A percentile compares a stretch with the other conserved stretches of the same genome.
These are phyloP conservation scores for Drosophila stalkeri DNA, from an alignment of 2,888 invertebrate genomes.

Conservation along the genomic window DNA sequence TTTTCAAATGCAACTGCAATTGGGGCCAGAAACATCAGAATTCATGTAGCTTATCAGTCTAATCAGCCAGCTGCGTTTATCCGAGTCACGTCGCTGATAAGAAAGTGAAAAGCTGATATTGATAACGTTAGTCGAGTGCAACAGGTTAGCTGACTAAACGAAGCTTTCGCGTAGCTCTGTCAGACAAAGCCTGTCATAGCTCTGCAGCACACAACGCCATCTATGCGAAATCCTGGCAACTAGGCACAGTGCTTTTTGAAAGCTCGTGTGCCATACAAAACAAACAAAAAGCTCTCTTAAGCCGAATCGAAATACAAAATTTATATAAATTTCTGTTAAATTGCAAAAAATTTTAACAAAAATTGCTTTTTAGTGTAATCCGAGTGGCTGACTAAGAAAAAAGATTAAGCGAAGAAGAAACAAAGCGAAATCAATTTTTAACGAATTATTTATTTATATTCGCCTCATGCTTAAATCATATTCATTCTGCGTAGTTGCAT, in stretches of 20 bases:
- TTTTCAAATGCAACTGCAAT: conserved; percentile 22
- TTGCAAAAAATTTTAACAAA: conserved; percentile 39
- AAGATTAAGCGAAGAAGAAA: not conserved
- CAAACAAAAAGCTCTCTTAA: conserved; percentile 30
- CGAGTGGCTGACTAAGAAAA: conserved; percentile 18
- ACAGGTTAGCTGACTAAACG: conserved; percentile 33
- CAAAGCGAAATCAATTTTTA: conserved; percentile 9
- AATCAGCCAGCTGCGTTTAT: conserved; percentile 33
- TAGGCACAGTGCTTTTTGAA: conserved; percentile 14
- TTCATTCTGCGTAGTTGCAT: conserved; percentile 41
- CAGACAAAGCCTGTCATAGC: conserved; percentile 46
- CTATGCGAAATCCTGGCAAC: conserved; percentile 47
- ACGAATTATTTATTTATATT: conserved; percentile 22
- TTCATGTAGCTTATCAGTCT: conserved; percentile 29
- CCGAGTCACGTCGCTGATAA: conserved; percentile 34
- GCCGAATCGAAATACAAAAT: conserved; percentile 17
- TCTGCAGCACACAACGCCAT: conserved; percentile 41
- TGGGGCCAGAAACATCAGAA: not conserved
- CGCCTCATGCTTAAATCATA: conserved; percentile 30
- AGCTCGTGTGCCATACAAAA: conserved; percentile 35
- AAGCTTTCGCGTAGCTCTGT: conserved; percentile 28
- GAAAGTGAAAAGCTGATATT: conserved; percentile 1
- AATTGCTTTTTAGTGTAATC: conserved; percentile 36
- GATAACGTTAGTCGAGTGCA: conserved; percentile 6
- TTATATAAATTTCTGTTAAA: conserved; percentile 30